Evolutionary conservation across 2,797 vertebrate genomes (phyloP).

Genomic region (Paramormyrops hopkinsi): DNA sequence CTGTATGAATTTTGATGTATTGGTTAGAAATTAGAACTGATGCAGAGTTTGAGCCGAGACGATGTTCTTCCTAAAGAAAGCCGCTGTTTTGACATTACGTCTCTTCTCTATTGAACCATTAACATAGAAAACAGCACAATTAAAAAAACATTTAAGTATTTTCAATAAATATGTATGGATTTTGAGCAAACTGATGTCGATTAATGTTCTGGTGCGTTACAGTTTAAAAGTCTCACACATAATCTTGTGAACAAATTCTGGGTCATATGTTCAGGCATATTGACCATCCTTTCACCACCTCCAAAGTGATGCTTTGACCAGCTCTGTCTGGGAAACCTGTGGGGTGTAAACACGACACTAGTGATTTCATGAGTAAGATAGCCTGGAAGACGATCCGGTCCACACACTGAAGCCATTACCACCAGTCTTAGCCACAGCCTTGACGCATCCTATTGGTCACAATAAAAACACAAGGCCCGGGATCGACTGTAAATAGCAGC

Average conservation of each 20-base stretch:
- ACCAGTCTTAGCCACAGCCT: not conserved
- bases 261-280: slow-evolving; percentile 13
- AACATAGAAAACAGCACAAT: not conserved
- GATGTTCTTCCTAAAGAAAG: not conserved
- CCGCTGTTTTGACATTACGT: not conserved
- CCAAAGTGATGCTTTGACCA: not conserved
- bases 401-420: slow-evolving; percentile 6
- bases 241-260: not conserved
- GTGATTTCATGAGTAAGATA: slow-evolving; percentile 17
- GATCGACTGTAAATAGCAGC: slow-evolving; percentile 21
- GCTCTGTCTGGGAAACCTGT: not conserved
- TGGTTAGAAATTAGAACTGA: not conserved
- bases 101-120: not conserved
- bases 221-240: not conserved
- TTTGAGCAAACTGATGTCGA: too few species aligned
- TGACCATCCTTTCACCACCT: not conserved
- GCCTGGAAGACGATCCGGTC: not conserved
- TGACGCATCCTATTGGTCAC: slow-evolving; percentile 31
- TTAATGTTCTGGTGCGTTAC: not conserved
- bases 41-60: not conserved
- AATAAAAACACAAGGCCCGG: slow-evolving; percentile 12
- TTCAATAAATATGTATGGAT: not conserved
- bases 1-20: not conserved
- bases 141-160: not conserved
- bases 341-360: not conserved